Evolutionary conservation across 2,888 invertebrate genomes (phyloP).

Genomic region (Platycheirus albimanus): DNA sequence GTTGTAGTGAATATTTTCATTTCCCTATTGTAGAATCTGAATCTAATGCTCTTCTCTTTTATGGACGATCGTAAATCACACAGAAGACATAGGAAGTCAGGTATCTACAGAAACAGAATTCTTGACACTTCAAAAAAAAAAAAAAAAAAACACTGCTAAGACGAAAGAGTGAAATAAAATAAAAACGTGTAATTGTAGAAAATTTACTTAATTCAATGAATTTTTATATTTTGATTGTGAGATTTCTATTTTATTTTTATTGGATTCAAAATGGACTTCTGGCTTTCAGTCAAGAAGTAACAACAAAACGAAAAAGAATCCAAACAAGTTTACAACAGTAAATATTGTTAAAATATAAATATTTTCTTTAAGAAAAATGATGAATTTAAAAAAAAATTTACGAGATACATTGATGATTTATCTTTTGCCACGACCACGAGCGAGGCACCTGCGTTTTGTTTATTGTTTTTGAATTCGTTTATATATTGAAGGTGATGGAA

Average conservation of each 20-base stretch:
- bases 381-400: slow-evolving; percentile 1
- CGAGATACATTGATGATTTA: neutral
- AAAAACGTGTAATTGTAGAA: slow-evolving; percentile 11
- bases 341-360: slow-evolving; percentile 47
- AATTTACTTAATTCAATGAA: slow-evolving; percentile 2
- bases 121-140: slow-evolving; percentile 60
- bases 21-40: slow-evolving; percentile 1
- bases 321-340: slow-evolving; percentile 28
- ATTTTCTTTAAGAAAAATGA: slow-evolving; percentile 33
- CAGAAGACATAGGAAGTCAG: neutral
- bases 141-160: slow-evolving; percentile 32
- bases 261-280: slow-evolving; percentile 20
- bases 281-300: slow-evolving; percentile 48
- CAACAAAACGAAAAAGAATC: neutral
- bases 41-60: slow-evolving; percentile 24
- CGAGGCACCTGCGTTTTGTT: slow-evolving; percentile 6
- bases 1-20: neutral
- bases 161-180: slow-evolving; percentile 47
- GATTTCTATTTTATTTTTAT: neutral
- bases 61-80: slow-evolving; percentile 63
- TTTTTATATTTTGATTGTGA: neutral
- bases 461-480: neutral
- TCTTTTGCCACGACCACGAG: slow-evolving; percentile 7
- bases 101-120: slow-evolving; percentile 25
- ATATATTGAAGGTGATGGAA: neutral